phyloP scores from a whole-genome alignment of 2,888 invertebrate species.

The Omphaloscelis lunosa region DNA sequence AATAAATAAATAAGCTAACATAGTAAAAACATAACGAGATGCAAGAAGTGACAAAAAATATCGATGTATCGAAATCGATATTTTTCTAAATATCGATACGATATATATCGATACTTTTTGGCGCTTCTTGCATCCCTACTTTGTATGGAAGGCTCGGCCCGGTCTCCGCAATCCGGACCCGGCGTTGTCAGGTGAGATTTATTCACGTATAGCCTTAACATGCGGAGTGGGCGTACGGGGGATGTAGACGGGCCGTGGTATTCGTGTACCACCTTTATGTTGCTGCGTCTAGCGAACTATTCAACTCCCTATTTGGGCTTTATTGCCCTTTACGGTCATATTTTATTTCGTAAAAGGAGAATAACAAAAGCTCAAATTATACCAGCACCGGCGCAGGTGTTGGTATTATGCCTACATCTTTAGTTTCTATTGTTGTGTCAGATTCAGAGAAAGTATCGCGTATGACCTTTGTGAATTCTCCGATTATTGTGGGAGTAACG shows the following conservation, averaged over 20 bases:
- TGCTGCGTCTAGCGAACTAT: slow-evolving; percentile 77
- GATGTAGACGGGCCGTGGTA: slow-evolving; percentile 77
- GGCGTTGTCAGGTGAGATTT: slow-evolving; percentile 84
- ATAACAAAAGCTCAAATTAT: slow-evolving; percentile 71
- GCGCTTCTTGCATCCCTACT: too few species aligned
- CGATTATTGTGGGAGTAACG: slow-evolving; percentile 70
- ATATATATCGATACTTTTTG: too few species aligned
- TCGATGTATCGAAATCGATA: too few species aligned
- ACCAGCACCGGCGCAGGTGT: slow-evolving; percentile 67
- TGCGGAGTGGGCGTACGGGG: slow-evolving; percentile 83
- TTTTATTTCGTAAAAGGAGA: slow-evolving; percentile 71
- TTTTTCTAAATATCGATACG: too few species aligned
- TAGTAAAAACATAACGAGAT: too few species aligned
- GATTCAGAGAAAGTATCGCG: slow-evolving; percentile 48
- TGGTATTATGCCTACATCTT: slow-evolving; percentile 17
- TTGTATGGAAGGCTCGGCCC: slow-evolving; percentile 59
- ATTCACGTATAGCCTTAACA: slow-evolving; percentile 80
- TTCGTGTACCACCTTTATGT: slow-evolving; percentile 76
- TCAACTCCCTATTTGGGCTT: slow-evolving; percentile 78
- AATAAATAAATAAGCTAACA: too few species aligned
- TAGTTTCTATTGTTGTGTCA: slow-evolving; percentile 32
- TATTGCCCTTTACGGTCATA: slow-evolving; percentile 76
- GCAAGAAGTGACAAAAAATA: too few species aligned
- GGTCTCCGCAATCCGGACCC: slow-evolving; percentile 28
- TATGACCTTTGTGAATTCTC: slow-evolving; percentile 63